These are phyloP conservation scores for Acanthopagrus latus DNA, from an alignment of 2,797 vertebrate species.

Conservation along the genomic window DNA sequence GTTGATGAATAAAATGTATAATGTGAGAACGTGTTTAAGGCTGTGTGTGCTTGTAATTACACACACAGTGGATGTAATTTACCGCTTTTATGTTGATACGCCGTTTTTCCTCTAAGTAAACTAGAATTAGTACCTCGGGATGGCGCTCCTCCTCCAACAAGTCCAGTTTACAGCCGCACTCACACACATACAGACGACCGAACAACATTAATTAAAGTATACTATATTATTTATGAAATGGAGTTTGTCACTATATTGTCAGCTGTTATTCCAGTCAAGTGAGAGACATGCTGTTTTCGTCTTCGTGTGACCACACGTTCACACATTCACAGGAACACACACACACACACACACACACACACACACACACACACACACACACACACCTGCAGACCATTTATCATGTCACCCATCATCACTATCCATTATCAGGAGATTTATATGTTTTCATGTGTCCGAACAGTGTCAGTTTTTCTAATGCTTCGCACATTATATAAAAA, in stretches of 20 bases:
- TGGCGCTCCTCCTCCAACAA: too few species aligned
- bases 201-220: too few species aligned
- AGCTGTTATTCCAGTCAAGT: too few species aligned
- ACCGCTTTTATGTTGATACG: neutral
- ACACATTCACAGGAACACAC: neutral
- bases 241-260: too few species aligned
- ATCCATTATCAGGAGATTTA: slow-evolving; percentile 56
- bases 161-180: too few species aligned
- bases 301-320: neutral
- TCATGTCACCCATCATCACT: slow-evolving; percentile 28
- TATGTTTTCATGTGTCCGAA: slow-evolving; percentile 52
- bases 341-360: slow-evolving; percentile 4
- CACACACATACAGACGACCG: too few species aligned
- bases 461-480: slow-evolving; percentile 24
- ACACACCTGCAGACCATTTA: slow-evolving; percentile 24
- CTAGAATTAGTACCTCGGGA: too few species aligned
- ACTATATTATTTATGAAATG: too few species aligned
- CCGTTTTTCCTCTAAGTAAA: neutral
- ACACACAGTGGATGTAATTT: neutral
- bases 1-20: too few species aligned
- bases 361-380: slow-evolving; percentile 11
- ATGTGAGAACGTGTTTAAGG: neutral
- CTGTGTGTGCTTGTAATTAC: neutral
- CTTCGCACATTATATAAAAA: slow-evolving; percentile 55
- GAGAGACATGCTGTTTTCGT: neutral